phyloP scores from a whole-genome alignment of 2,113 vertebrate genomes.

The Pseudolaguvia tuberculata region DNA sequence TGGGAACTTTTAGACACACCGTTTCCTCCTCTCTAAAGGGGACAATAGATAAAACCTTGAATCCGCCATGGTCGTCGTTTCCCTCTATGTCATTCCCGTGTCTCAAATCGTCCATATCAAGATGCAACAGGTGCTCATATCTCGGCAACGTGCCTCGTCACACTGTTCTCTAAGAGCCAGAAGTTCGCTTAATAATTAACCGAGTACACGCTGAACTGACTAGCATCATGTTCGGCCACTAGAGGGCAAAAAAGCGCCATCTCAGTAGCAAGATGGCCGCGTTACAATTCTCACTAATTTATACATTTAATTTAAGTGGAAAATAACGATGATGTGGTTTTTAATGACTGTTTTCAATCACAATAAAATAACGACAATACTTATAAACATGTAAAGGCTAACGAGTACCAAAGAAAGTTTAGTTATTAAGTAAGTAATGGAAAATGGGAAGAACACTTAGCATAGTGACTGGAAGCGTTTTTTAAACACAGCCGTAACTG shows the following conservation, averaged over 20 bases:
- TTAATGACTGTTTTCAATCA: background rate
- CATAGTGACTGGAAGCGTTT: background rate
- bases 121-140: conserved; percentile 64
- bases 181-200: conserved; percentile 32
- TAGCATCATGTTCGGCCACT: background rate
- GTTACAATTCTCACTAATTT: background rate
- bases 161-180: conserved; percentile 46
- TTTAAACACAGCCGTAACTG: background rate
- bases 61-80: conserved; percentile 7
- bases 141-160: conserved; percentile 47
- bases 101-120: conserved; percentile 59
- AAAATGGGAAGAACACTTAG: background rate
- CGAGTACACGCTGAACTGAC: conserved; percentile 29
- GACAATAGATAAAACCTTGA: conserved; percentile 48
- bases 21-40: conserved; percentile 50
- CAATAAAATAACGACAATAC: too few species aligned
- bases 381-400: background rate
- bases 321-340: background rate
- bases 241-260: background rate
- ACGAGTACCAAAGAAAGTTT: background rate
- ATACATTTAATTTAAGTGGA: too few species aligned
- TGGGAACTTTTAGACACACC: conserved; percentile 57
- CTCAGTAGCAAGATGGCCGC: background rate
- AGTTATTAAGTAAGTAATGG: background rate
- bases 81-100: conserved; percentile 42